phyloP scores from a whole-genome alignment of 2,888 invertebrate genomes.

The Amblyjoppa fuscipennis region DNA sequence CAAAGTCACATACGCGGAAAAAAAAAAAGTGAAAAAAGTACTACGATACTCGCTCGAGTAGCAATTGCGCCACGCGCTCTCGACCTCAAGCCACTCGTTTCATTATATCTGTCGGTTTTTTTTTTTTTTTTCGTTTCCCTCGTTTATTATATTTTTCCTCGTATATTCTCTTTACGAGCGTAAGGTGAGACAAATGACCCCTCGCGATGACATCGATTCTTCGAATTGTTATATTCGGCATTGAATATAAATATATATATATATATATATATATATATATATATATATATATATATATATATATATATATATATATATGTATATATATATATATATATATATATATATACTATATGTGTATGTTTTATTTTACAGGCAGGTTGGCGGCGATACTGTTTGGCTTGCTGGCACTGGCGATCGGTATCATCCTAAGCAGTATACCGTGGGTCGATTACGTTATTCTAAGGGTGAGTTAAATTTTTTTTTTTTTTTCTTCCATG shows the following conservation, averaged over 20 bases:
- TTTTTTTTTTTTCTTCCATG: conserved; percentile 14
- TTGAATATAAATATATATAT: not conserved
- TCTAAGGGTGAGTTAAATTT: conserved; percentile 89
- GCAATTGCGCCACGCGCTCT: conserved; percentile 57
- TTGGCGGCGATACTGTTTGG: conserved; percentile 93
- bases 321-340: not conserved
- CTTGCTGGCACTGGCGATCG: conserved; percentile 91
- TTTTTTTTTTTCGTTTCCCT: conserved; percentile 11
- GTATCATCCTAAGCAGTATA: conserved; percentile 93
- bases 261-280: too few species aligned
- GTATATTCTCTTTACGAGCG: conserved; percentile 7
- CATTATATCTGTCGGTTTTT: conserved; percentile 36
- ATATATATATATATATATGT: not conserved
- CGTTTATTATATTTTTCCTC: not conserved
- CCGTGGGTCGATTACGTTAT: conserved; percentile 96
- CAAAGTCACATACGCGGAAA: conserved; percentile 32
- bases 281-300: too few species aligned
- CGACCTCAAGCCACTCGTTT: conserved; percentile 43
- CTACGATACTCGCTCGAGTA: conserved; percentile 45
- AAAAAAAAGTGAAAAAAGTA: conserved; percentile 8
- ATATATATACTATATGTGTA: too few species aligned
- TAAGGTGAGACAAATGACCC: conserved; percentile 25
- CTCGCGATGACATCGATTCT: conserved; percentile 5
- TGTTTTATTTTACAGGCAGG: conserved; percentile 88
- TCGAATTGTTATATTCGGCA: not conserved